Conservation (phyloP, 1,140 invertebrate species). For the Stenopsyche tienmushanensis region DNA sequence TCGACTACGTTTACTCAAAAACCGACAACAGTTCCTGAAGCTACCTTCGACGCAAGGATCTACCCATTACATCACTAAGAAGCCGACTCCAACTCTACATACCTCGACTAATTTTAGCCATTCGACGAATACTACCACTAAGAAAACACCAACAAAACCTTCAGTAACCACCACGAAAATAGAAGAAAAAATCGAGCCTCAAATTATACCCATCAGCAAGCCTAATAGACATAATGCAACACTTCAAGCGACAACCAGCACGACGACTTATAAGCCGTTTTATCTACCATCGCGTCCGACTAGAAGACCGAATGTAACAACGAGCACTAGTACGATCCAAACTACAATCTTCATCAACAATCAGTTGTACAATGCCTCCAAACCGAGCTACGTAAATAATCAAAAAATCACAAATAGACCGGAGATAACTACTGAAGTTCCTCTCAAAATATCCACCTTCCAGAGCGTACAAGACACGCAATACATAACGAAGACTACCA, state of each 20-base stretch:
- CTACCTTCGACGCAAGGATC: constrained; percentile 36
- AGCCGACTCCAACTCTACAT: constrained; percentile 25
- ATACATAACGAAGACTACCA: constrained; percentile 44
- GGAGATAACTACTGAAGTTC: constrained; percentile 46
- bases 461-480: constrained; percentile 51
- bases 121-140: constrained; percentile 19
- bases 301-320: constrained; percentile 37
- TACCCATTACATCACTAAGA: constrained; percentile 30
- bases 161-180: background rate
- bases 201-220: constrained; percentile 30
- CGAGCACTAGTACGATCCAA: constrained; percentile 33
- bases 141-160: constrained; percentile 15
- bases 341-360: constrained; percentile 36
- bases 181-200: constrained; percentile 11
- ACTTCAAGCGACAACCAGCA: background rate
- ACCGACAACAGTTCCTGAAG: constrained; percentile 38
- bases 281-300: constrained; percentile 19
- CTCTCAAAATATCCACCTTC: constrained; percentile 56
- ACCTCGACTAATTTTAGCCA: constrained; percentile 9
- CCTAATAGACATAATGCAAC: constrained; percentile 22
- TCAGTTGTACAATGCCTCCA: constrained; percentile 38
- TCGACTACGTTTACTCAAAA: constrained; percentile 44
- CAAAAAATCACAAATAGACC: constrained; percentile 41
- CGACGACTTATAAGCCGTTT: constrained; percentile 25
- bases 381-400: constrained; percentile 38